phyloP scores from a whole-genome alignment of 2,113 vertebrate genomes.

The Plecotus auritus region DNA sequence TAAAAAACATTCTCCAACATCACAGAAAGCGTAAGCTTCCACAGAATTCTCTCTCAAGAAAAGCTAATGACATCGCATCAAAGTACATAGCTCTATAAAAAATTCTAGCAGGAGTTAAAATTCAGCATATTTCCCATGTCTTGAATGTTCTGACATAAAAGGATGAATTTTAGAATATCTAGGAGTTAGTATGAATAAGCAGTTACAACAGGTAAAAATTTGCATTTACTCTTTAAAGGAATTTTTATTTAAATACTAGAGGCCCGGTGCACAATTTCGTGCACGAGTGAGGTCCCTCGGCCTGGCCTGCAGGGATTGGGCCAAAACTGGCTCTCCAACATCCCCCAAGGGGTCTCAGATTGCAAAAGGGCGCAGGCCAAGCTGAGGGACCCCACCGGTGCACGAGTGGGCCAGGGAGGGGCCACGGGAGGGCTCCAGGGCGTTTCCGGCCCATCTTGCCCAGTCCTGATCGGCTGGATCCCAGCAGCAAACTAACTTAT shows the following conservation, averaged over 20 bases:
- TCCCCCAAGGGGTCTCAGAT: too few relatives aligned
- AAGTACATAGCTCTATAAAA: background rate
- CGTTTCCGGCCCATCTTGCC: too few relatives aligned
- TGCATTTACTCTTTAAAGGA: constrained; percentile 9
- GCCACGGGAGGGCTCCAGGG: too few relatives aligned
- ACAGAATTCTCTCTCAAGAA: background rate
- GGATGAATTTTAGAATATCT: background rate
- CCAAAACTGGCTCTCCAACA: too few relatives aligned
- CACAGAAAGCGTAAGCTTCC: background rate
- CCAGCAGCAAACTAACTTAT: too few relatives aligned
- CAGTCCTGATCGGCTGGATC: too few relatives aligned
- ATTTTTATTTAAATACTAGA: constrained; percentile 15
- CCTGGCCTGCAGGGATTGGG: too few relatives aligned
- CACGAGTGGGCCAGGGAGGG: too few relatives aligned
- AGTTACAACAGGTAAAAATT: background rate
- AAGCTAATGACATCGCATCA: background rate
- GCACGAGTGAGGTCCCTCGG: too few relatives aligned
- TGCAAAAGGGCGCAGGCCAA: too few relatives aligned
- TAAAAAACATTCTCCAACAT: background rate
- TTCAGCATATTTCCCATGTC: background rate
- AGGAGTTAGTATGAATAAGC: background rate
- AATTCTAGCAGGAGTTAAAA: background rate
- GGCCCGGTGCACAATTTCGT: too few relatives aligned
- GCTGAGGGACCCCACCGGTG: too few relatives aligned
- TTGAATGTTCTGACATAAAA: constrained; percentile 19